Base-by-base conservation (phyloP, 2,797 vertebrate genomes). In the Myotis pilosus region DNA sequence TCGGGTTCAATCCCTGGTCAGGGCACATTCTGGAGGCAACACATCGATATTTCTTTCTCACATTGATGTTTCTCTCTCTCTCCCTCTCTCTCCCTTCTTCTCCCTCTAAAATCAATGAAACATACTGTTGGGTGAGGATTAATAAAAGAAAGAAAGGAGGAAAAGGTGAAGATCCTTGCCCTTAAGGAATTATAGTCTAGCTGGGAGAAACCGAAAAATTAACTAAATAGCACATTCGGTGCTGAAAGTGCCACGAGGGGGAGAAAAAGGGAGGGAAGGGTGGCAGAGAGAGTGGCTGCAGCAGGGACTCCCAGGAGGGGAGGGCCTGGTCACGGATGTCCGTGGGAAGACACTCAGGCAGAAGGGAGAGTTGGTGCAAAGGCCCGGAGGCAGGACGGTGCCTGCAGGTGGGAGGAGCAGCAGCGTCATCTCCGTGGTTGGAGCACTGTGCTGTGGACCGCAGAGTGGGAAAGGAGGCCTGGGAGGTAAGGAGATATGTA, bases 311-410 rank as follows among this genome's bases (percentile, higher is more conserved):
- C 41, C 41, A 11, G 55, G 66, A 33, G 20, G 22, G 0, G 41
- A 60, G 5, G 20, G 66, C 44, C 30, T 17, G 7, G 41, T 25
- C 33, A 20, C 0, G 0, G 30, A 1, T 1, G 6, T 17, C 83
- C 44, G 44, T 44, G 23, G 53, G 30, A 17, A 30, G 41, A 74
- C 22, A 5, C 62, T 23, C 16, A 13, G 68, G 55, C 30, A 55
- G 60, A 3, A 38, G 47, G 20, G 57, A 20, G 62, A 64, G 62
- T 6, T 17, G 13, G 62, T 64, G 62, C 62, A 64, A 64, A 64
- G 30, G 62, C 62, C 79, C 68, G 41, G 79, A 16, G 81, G 28
- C 71, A 17, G 71, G 36, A 22, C 0, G 3, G 28, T 33, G 25
- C 1, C 1, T 2, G 8, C 16, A 55, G 60, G 57, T 2, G 2